phyloP scores from a whole-genome alignment of 1,140 invertebrate species.

The Bombus fervidus region DNA sequence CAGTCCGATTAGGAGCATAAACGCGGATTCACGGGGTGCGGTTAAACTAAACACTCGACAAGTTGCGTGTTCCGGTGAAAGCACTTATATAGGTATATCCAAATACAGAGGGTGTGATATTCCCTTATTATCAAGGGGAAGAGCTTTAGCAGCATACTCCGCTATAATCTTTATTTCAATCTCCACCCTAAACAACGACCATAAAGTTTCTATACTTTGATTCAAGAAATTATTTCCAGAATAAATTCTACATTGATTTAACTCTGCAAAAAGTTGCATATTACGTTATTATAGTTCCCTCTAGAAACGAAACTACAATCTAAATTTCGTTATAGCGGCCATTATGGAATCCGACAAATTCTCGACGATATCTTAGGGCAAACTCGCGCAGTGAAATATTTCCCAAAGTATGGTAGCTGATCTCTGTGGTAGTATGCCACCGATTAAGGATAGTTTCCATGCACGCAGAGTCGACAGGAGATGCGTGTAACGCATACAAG shows the following conservation, averaged over 20 bases:
- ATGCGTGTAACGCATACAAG: background rate
- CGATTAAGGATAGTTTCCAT: slow-evolving; percentile 22
- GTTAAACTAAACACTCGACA: slow-evolving; percentile 74
- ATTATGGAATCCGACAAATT: background rate
- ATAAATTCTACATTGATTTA: background rate
- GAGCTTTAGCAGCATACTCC: background rate
- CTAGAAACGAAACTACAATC: background rate
- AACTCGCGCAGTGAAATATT: background rate
- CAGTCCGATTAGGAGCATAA: slow-evolving; percentile 67
- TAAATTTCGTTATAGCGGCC: background rate
- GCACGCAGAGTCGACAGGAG: background rate
- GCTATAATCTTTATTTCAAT: background rate
- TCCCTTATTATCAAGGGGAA: slow-evolving; percentile 35
- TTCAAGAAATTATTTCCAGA: background rate
- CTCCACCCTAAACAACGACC: no score
- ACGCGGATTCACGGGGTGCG: slow-evolving; percentile 42
- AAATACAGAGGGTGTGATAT: slow-evolving; percentile 20
- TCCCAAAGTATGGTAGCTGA: background rate
- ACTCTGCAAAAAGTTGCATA: background rate
- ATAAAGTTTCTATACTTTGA: background rate
- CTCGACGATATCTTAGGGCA: background rate
- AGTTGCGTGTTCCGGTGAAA: slow-evolving; percentile 68
- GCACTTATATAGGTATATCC: slow-evolving; percentile 58
- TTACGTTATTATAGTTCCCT: no score
- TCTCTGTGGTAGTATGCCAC: background rate